Conservation (phyloP, 2,888 invertebrate species). For the Odontomyia ornata region DNA sequence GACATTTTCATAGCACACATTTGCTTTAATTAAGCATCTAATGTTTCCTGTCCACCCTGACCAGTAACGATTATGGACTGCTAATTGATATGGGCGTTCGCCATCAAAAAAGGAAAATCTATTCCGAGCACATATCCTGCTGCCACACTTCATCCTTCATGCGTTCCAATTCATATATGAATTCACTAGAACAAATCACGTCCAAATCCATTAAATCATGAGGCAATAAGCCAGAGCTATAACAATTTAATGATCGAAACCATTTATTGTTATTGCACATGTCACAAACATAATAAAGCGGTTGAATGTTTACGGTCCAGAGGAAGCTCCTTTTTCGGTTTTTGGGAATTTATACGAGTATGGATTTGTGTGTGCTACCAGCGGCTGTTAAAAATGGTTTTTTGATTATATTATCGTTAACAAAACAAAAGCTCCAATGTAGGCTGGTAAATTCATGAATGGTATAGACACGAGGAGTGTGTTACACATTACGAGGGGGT, state of each 20-base stretch:
- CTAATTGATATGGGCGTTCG: conserved; percentile 29
- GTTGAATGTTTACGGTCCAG: neutral
- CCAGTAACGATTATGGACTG: conserved; percentile 15
- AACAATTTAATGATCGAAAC: conserved; percentile 23
- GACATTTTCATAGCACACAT: conserved; percentile 18
- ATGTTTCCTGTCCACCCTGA: neutral
- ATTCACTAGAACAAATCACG: conserved; percentile 11
- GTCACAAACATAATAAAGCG: conserved; percentile 13
- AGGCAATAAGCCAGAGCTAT: neutral
- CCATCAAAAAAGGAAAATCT: neutral
- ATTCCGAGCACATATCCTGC: neutral
- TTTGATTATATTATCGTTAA: neutral
- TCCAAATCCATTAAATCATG: conserved; percentile 21
- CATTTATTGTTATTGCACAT: conserved; percentile 12
- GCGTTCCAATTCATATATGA: neutral
- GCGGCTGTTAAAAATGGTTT: neutral
- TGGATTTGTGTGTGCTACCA: neutral
- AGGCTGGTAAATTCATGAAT: too few species aligned
- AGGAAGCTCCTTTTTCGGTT: neutral
- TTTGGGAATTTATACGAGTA: neutral
- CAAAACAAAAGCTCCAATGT: neutral
- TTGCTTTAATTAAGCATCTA: conserved; percentile 6
- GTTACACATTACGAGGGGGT: too few species aligned
- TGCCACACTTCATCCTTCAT: neutral
- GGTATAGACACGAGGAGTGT: too few species aligned